A percentile compares a stretch with the other conserved stretches of the same genome.
Conservation (phyloP, 1,140 invertebrate genomes). For the Bombus confusus region DNA sequence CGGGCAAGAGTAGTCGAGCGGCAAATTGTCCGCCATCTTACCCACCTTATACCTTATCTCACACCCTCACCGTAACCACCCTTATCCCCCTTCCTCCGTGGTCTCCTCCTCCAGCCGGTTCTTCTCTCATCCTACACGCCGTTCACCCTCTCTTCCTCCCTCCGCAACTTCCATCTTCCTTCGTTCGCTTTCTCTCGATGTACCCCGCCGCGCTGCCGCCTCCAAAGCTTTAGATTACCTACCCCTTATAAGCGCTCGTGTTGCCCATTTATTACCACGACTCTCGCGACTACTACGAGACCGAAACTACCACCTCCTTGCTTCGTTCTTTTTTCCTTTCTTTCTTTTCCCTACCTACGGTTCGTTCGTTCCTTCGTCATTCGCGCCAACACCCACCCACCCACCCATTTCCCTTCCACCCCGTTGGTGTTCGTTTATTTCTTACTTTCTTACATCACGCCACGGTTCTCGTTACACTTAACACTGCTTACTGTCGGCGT, state of each 20-base stretch:
- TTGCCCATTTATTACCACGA: conserved; percentile 82
- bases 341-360: conserved; percentile 1
- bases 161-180: conserved; percentile 35
- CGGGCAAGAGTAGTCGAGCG: conserved; percentile 82
- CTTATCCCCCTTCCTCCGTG: conserved; percentile 61
- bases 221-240: conserved; percentile 81
- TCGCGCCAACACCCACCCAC: too few relatives aligned
- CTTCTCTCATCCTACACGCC: conserved; percentile 63
- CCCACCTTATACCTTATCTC: conserved; percentile 81
- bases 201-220: conserved; percentile 69
- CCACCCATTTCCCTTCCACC: not conserved
- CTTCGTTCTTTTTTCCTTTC: conserved; percentile 44
- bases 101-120: conserved; percentile 60
- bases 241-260: conserved; percentile 82
- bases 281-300: conserved; percentile 76
- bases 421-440: conserved; percentile 29
- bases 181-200: conserved; percentile 60
- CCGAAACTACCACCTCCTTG: conserved; percentile 70
- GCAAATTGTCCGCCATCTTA: conserved; percentile 84
- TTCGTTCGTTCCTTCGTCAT: not conserved
- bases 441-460: conserved; percentile 53
- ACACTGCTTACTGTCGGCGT: conserved; percentile 38
- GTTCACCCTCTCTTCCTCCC: conserved; percentile 30
- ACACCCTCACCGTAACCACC: conserved; percentile 69
- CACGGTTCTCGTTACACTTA: conserved; percentile 66